Conservation (phyloP, 1,140 invertebrate genomes). For the Zaprionus gabonicus region DNA sequence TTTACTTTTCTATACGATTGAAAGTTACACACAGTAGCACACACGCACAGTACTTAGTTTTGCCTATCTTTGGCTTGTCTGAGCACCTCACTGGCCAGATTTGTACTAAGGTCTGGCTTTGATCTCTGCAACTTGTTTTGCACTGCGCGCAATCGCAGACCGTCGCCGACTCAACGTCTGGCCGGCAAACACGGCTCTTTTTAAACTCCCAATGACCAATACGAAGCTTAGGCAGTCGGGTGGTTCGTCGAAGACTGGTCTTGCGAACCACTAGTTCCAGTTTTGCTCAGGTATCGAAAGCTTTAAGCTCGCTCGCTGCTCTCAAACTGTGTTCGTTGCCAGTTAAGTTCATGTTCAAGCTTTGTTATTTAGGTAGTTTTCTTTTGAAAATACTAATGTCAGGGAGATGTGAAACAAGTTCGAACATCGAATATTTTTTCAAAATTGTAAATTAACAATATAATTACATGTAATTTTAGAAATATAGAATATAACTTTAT, state of each 20-base stretch:
- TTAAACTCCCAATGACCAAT: constrained; percentile 54
- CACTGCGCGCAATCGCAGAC: constrained; percentile 79
- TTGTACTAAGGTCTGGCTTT: constrained; percentile 34
- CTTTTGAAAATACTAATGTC: not conserved
- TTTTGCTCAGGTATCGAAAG: not conserved
- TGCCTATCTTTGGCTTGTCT: constrained; percentile 22
- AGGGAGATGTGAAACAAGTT: too few species aligned
- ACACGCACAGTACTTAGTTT: constrained; percentile 40
- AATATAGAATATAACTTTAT: too few species aligned
- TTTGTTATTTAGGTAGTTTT: not conserved
- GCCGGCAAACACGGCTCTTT: constrained; percentile 60
- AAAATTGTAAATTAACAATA: too few species aligned
- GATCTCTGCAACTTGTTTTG: constrained; percentile 49
- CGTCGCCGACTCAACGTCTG: constrained; percentile 69
- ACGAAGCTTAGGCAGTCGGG: constrained; percentile 38
- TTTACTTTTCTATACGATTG: not conserved
- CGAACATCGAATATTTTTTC: too few species aligned
- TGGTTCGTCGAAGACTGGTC: constrained; percentile 18
- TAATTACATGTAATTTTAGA: too few species aligned
- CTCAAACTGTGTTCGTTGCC: not conserved
- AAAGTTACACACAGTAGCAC: constrained; percentile 31
- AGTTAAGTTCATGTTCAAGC: not conserved
- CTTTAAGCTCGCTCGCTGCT: constrained; percentile 28
- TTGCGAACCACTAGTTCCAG: constrained; percentile 40
- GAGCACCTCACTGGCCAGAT: constrained; percentile 44